Evolutionary conservation across 2,113 vertebrate species (phyloP), one percentile per base, ranked within the genome.

Genomic region (Anser cygnoides): DNA sequence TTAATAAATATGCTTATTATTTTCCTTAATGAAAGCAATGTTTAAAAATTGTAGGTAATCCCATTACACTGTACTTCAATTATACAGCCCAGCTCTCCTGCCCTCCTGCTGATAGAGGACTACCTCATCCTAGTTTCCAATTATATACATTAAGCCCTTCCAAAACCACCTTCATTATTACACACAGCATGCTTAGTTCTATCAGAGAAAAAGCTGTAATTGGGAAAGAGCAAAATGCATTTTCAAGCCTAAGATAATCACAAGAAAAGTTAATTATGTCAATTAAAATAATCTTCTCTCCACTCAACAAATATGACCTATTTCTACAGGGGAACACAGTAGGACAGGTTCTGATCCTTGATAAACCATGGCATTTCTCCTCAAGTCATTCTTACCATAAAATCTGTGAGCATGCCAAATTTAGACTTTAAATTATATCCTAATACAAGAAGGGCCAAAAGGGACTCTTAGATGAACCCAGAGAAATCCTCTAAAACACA

Each of bases 1-100:
- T 96, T 95, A 96, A 96, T 97, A 96, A 96, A 97, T 94, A 96
- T n/a, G 83, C 70, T 95, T 91, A 96, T 96, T 96, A 96, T 93
- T 96, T 95, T 89, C 89, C 89, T 78, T 97, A 96, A 97, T 97
- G 96, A 97, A 97, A 92, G 89, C 91, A 93, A 95, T 95, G 92
- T 63, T 96, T 97, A 96, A 96, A 92, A 91, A 83, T 78, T 95
- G 80, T 80, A 91, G 92, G 96, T 88, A 91, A 96, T 97, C 96
- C 91, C 90, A 94, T 96, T 97, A 95, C 91, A 73, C 93, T 90
- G 70, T 78, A 92, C 75, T 95, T 95, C 96, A 96, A 94, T 95
- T 94, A 95, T 87, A 90, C 55, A 87, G 29, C 67, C 46, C 78
- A 80, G 86, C 39, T 96, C 55, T 90, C 59, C 81, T 90, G 62